A percentile compares a stretch with the other conserved stretches of the same genome.
Conservation (phyloP, 2,113 vertebrate species). For the Tyto alba region DNA sequence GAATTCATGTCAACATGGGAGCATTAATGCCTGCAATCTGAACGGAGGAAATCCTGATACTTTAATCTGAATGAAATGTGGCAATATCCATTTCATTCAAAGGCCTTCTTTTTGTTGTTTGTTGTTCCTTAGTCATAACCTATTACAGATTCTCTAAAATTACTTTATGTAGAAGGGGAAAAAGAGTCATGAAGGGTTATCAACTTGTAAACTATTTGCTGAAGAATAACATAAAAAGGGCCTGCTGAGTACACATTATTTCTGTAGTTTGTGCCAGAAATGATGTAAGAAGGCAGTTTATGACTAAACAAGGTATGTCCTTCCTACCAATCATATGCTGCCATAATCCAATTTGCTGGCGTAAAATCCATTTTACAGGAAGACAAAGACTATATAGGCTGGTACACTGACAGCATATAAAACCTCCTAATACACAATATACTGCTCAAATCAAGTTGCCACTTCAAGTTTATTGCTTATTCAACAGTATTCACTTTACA, state of each 20-base stretch:
- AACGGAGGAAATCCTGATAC: neutral
- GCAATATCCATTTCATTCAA: neutral
- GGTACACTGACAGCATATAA: neutral
- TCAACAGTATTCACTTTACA: neutral
- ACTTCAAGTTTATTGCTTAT: neutral
- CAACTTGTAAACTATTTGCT: neutral
- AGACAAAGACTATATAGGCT: neutral
- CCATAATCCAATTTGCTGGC: neutral
- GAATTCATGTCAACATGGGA: neutral
- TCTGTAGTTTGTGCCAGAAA: slow-evolving; percentile 16
- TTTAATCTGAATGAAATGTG: neutral
- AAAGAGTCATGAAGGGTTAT: neutral
- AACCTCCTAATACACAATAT: neutral
- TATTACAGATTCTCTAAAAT: neutral
- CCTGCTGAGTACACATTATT: neutral
- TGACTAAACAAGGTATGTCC: neutral
- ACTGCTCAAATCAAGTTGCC: neutral
- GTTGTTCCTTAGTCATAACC: neutral
- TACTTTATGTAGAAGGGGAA: neutral
- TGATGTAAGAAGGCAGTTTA: neutral
- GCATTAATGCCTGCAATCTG: neutral
- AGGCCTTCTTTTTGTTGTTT: neutral
- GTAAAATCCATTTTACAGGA: slow-evolving; percentile 2
- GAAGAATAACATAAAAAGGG: slow-evolving; percentile 3
- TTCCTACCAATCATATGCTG: neutral